Evolutionary conservation across 1,140 invertebrate genomes (phyloP), one percentile per base, ranked within the genome.

Genomic region (Ceratosolen solmsi): DNA sequence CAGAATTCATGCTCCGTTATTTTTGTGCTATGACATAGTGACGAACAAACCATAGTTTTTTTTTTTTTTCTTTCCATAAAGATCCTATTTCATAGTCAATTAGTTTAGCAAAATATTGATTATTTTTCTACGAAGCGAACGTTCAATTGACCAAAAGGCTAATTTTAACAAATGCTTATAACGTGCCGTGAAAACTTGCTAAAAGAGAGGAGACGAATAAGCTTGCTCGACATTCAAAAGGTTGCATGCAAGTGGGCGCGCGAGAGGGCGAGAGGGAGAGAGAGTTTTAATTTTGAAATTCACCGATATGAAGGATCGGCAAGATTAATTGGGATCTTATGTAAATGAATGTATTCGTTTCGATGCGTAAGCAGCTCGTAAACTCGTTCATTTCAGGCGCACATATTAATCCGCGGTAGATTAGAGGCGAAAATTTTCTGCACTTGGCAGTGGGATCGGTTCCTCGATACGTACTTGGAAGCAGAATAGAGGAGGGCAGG

Each of bases 361-460:
- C 7, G 63, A n/a, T n/a, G 36, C 63, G 63, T 68, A 38, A 36
- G 33, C 63, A n/a, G 22, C 63, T 68, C 63, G 36, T 68, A 68
- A 68, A 68, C 38, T 38, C 36, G 33, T 13, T 63, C 30, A 20
- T 15, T 63, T 9, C 60, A 9, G 27, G 33, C 51, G 78, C 38
- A 54, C 7, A 63, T 80, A 80, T 73, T 80, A 80, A 80, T 63
- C 72, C 72, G 20, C 27, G 54, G 56, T 41, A 46, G 60, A 70
- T 58, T 30, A 63, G 22, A 51, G 38, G 15, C 41, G 33, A 46
- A 46, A 46, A 27, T 63, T 33, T 63, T 63, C 27, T 63, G 33
- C 30, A 63, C 30, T 36, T 7, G 8, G 0, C 30, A 3, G 9
- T 27, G 70, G 68, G 60, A 73, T 80, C 56, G 73, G 54, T 71